Evolutionary conservation across 2,888 invertebrate species (phyloP), one percentile per base, ranked within the genome.

Genomic region (Dione juno): DNA sequence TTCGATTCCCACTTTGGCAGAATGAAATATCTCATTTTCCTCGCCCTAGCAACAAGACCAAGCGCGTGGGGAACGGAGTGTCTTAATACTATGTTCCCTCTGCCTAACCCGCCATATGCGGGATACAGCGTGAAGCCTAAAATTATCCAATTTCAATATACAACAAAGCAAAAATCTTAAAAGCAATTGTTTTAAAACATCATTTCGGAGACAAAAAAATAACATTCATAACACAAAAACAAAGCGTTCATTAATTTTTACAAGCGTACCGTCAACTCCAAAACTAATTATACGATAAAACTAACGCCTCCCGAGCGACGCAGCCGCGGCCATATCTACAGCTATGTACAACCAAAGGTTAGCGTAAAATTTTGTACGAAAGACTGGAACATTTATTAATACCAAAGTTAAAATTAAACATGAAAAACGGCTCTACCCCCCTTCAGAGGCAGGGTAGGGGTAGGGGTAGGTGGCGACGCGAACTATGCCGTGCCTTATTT

Each of bases 401-500:
- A 92, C 88, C 89, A 85, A 92, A 92, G 92, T 92, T 92, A 90
- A 93, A 93, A 92, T 93, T 92, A 92, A 93, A 93, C 93, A 92
- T 92, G 93, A 93, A 93, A 93, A 92, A 93, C 91, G 89, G 84
- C 59, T 72, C 66, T 71, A 61, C 53, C 81, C 67, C 59, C 52
- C 70, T n/a, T 50, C 21, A 43, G 53, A 61, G 57, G 54, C 10
- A 6, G 19, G 53, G 57, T 48, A 61, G 53, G n/a, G 10, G 48
- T 11, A 11, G 50, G 21, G 5, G 68, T 75, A 77, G 75, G 75
- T 45, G 67, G 69, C 72, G 9, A 73, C 75, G 80, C 58, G 84
- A 88, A 74, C 88, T 89, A 89, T 90, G 83, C 75, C 81, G 72
- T 86, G 90, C 89, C 92, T 92, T 92, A 92, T 92, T 92, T 91